A percentile compares a stretch with the other conserved stretches of the same genome.
These are phyloP conservation scores for Pemphigus obesinymphae DNA, from an alignment of 1,140 invertebrate species.

Conservation along the genomic window DNA sequence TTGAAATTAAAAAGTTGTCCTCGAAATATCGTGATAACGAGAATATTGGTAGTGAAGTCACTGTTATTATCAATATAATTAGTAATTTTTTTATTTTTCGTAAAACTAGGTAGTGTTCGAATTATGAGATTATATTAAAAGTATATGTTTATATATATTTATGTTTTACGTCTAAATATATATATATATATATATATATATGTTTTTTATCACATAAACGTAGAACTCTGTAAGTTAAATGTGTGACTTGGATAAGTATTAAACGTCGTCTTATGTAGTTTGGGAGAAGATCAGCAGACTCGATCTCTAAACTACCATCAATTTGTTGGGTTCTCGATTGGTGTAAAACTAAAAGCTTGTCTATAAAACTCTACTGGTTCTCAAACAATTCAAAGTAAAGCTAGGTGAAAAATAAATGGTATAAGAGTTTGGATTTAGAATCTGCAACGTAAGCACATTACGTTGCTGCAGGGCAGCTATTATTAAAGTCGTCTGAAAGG, in stretches of 20 bases:
- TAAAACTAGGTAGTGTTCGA: too few species aligned
- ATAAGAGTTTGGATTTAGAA: constrained; percentile 8
- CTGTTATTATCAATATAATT: too few species aligned
- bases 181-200: too few species aligned
- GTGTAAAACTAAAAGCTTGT: constrained; percentile 24
- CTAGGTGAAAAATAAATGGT: constrained; percentile 7
- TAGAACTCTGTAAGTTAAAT: too few species aligned
- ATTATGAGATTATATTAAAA: too few species aligned
- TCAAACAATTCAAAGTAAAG: constrained; percentile 7
- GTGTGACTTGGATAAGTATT: neutral
- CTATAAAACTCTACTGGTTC: constrained; percentile 12
- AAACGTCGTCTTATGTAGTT: neutral
- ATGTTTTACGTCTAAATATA: too few species aligned
- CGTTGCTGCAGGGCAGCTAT: neutral
- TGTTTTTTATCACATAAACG: too few species aligned
- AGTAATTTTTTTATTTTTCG: too few species aligned
- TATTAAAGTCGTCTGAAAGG: neutral
- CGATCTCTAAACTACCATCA: constrained; percentile 19
- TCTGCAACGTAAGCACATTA: neutral
- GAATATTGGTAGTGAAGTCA: too few species aligned
- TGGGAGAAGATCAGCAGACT: neutral
- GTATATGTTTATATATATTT: too few species aligned
- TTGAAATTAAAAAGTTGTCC: too few species aligned
- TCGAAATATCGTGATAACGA: too few species aligned
- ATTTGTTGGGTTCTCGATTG: neutral